Evolutionary conservation across 2,113 vertebrate species (phyloP).

Genomic region (Chaetura pelagica): DNA sequence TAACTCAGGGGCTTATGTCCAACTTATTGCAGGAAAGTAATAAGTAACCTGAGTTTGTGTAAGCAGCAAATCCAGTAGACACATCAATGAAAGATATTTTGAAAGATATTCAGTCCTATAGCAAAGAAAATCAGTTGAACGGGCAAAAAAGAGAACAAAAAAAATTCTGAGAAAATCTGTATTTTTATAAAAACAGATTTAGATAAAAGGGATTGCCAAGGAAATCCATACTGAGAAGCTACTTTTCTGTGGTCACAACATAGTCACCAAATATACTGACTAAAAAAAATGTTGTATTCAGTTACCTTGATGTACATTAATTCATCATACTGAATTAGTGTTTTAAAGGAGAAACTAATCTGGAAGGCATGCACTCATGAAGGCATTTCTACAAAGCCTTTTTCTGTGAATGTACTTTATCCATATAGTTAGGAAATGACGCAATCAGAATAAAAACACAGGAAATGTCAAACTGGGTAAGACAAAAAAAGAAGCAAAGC

Average conservation of each 20-base stretch:
- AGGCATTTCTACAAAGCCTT: not conserved
- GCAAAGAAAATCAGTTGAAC: not conserved
- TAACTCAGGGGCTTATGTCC: not conserved
- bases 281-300: not conserved
- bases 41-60: not conserved
- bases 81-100: not conserved
- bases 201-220: not conserved
- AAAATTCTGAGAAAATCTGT: not conserved
- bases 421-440: not conserved
- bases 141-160: not conserved
- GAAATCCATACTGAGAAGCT: not conserved
- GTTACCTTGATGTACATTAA: not conserved
- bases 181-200: not conserved
- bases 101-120: not conserved
- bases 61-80: not conserved
- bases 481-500: not conserved
- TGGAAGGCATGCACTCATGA: not conserved
- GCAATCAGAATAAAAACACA: not conserved
- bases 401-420: not conserved
- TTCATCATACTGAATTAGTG: not conserved
- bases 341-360: not conserved
- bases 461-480: not conserved
- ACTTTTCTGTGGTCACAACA: not conserved
- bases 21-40: not conserved
- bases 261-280: not conserved